Percentiles rank a stretch among this genome's conserved stretches.
Conservation (phyloP, 2,888 invertebrate species). For the Chrysina gloriosa region DNA sequence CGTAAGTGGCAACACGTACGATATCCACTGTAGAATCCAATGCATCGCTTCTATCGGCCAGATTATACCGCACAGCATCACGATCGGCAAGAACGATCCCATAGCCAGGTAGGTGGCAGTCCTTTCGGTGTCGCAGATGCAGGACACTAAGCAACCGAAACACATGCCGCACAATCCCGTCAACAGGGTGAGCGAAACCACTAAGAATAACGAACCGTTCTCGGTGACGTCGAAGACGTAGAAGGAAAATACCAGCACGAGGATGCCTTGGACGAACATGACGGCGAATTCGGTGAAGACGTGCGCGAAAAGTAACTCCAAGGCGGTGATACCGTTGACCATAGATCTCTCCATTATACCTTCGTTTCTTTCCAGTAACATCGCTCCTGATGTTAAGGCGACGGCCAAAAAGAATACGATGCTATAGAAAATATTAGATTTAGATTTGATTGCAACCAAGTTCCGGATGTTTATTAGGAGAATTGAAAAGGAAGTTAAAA, state of each 20-base stretch:
- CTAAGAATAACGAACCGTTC: constrained; percentile 79
- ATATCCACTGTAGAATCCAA: constrained; percentile 70
- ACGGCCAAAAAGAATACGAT: constrained; percentile 95
- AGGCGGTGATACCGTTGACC: constrained; percentile 84
- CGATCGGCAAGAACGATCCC: constrained; percentile 87
- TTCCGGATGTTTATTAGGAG: no score
- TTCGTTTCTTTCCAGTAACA: constrained; percentile 89
- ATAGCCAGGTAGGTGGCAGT: constrained; percentile 87
- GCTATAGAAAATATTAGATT: constrained; percentile 64
- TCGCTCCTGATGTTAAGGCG: constrained; percentile 90
- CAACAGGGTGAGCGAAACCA: constrained; percentile 79
- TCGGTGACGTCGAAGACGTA: constrained; percentile 82
- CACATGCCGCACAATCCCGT: constrained; percentile 95
- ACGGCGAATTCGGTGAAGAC: constrained; percentile 89
- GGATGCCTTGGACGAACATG: constrained; percentile 83
- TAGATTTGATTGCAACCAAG: no score
- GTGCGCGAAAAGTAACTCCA: constrained; percentile 89
- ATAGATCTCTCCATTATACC: constrained; percentile 90
- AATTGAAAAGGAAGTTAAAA: no score
- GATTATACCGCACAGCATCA: constrained; percentile 89
- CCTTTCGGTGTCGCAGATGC: constrained; percentile 82
- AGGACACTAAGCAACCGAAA: constrained; percentile 87
- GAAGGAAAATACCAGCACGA: constrained; percentile 84
- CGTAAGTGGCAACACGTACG: constrained; percentile 85
- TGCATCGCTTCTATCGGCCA: constrained; percentile 98